Base-by-base conservation (phyloP, 1,140 invertebrate species). In the Triops longicaudatus region DNA sequence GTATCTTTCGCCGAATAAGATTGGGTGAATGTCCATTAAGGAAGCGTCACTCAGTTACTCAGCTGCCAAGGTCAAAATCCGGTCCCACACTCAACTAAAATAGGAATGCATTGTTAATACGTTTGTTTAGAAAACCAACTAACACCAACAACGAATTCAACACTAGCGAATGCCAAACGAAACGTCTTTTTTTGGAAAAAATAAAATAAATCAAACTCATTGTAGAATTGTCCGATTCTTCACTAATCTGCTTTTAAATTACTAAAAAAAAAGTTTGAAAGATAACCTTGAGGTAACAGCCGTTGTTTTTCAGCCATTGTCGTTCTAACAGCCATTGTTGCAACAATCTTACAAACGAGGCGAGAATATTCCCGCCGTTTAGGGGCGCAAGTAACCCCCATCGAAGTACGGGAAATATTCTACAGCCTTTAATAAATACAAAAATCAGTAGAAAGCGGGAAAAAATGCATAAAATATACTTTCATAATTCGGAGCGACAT, bases 301-400 rank as follows among this genome's bases (percentile, higher is more conserved):
- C n/a, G n/a, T n/a, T n/a, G n/a, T n/a, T n/a, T n/a, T n/a, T n/a
- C n/a, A n/a, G n/a, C n/a, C n/a, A n/a, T n/a, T n/a, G n/a, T n/a
- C n/a, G 86, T 78, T 91, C 90, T 76, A 90, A 83, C 75, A 89
- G 89, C 93, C 93, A 95, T 79, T 92, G 89, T 80, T 92, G 91
- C n/a, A 95, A 81, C 86, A 90, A 92, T 81, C 88, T 88, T 0
- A 95, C 91, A 85, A 95, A 94, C 3, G 90, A 89, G 1, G 91
- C 91, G 14, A 96, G 83, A n/a, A 89, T 89, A 85, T 96, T 96
- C 22, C 94, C 94, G 6, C 94, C 94, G 85, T 94, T 96, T 22
- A 97, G 84, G 17, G 93, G 93, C 28, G 94, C 93, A 26, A 83
- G 84, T 91, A 93, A 74, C 88, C 88, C 9, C 87, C 87, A 75